phyloP scores from a whole-genome alignment of 2,113 vertebrate species.

The Prunella himalayana region DNA sequence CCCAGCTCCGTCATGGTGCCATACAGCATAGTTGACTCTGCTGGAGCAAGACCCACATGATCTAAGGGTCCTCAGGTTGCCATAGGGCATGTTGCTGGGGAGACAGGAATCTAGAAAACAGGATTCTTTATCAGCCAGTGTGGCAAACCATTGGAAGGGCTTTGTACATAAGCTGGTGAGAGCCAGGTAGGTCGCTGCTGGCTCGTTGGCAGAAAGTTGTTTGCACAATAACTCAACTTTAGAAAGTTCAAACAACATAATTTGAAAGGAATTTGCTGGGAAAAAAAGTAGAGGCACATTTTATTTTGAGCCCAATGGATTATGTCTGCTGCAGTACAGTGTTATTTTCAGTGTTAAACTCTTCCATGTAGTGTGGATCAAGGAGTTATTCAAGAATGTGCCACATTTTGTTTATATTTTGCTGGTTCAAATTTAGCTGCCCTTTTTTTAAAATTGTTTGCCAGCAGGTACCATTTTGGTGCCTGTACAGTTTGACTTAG shows the following conservation, averaged over 20 bases:
- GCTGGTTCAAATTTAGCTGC: neutral
- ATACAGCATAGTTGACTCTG: rapidly evolving
- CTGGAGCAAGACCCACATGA: neutral
- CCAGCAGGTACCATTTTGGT: neutral
- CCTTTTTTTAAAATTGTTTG: neutral
- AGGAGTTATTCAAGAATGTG: neutral
- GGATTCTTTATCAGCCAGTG: neutral
- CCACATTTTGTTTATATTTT: neutral
- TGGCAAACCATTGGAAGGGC: neutral
- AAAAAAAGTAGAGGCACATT: neutral
- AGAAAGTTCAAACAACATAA: neutral
- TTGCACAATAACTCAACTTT: neutral
- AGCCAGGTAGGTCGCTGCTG: neutral
- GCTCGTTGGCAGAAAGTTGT: neutral
- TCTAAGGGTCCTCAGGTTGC: neutral
- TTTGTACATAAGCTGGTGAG: neutral
- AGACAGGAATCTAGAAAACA: neutral
- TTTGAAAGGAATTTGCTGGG: neutral
- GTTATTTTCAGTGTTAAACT: neutral
- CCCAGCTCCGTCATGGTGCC: neutral
- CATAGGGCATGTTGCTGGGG: neutral
- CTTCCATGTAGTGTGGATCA: neutral
- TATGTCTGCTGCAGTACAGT: neutral
- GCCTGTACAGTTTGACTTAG: neutral
- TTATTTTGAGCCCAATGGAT: neutral